Conservation (phyloP, 2,888 invertebrate species). For the Callyntrura guangdongensis region DNA sequence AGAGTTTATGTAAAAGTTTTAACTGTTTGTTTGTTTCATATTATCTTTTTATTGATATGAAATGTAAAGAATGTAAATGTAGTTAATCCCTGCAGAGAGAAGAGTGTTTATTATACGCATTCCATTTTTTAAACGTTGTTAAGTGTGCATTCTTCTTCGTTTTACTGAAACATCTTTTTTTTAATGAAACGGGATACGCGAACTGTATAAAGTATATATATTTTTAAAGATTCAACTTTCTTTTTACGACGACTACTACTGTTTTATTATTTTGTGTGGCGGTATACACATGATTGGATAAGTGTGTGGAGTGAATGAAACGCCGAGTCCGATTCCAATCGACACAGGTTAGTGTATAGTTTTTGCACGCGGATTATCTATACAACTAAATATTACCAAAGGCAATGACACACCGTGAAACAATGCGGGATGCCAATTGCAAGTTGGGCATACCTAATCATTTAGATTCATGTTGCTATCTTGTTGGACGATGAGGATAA, state of each 20-base stretch:
- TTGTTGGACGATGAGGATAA: background rate
- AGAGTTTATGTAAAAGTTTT: slow-evolving; percentile 43
- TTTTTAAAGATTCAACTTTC: slow-evolving; percentile 12
- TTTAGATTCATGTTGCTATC: background rate
- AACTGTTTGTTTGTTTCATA: slow-evolving; percentile 25
- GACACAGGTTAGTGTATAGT: slow-evolving; percentile 14
- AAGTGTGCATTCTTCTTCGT: slow-evolving; percentile 49
- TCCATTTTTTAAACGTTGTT: slow-evolving; percentile 60
- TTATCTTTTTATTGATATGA: background rate
- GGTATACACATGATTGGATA: background rate
- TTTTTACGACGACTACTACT: background rate
- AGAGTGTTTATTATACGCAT: slow-evolving; percentile 19
- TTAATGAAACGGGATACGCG: slow-evolving; percentile 21
- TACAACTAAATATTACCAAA: no score
- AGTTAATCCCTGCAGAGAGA: background rate
- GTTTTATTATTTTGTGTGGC: slow-evolving; percentile 33
- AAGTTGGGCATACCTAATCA: background rate
- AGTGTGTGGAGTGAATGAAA: background rate
- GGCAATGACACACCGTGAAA: no score
- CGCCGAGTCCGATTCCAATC: slow-evolving; percentile 7
- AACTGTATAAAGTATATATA: slow-evolving; percentile 4
- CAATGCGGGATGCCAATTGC: background rate
- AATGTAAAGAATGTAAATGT: background rate
- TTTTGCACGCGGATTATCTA: no score
- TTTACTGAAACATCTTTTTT: slow-evolving; percentile 29